Evolutionary conservation across 2,888 invertebrate species (phyloP).

Genomic region (Perithous albicinctus): DNA sequence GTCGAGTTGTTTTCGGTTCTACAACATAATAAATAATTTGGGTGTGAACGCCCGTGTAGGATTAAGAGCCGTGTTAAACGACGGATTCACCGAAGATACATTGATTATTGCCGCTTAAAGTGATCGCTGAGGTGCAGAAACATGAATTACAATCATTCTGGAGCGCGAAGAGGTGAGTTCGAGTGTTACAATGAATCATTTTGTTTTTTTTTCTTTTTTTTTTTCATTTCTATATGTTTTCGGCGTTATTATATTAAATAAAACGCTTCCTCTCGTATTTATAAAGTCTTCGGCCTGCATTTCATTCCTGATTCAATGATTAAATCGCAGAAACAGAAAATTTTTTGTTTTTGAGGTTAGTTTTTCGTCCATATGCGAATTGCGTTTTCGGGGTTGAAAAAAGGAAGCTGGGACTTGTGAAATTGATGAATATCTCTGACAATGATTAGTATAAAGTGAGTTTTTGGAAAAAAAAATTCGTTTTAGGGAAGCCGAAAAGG

Average conservation of each 20-base stretch:
- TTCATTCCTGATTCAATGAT: background rate
- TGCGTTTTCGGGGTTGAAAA: background rate
- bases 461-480: background rate
- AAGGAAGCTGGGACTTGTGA: background rate
- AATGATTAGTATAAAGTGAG: no score
- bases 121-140: conserved; percentile 58
- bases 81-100: conserved; percentile 8
- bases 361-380: background rate
- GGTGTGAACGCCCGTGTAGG: background rate
- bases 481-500: conserved; percentile 81
- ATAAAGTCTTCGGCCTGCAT: background rate
- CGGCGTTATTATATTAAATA: background rate
- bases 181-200: conserved; percentile 17
- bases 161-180: conserved; percentile 79
- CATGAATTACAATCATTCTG: conserved; percentile 83
- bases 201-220: no score
- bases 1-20: conserved; percentile 72
- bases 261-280: background rate
- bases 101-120: conserved; percentile 22
- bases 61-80: conserved; percentile 26
- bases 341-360: conserved; percentile 19
- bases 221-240: background rate
- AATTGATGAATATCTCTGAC: background rate
- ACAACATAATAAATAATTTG: conserved; percentile 42
- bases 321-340: no score